Evolutionary conservation across 2,888 invertebrate genomes (phyloP).

Genomic region (Drosophila testacea): DNA sequence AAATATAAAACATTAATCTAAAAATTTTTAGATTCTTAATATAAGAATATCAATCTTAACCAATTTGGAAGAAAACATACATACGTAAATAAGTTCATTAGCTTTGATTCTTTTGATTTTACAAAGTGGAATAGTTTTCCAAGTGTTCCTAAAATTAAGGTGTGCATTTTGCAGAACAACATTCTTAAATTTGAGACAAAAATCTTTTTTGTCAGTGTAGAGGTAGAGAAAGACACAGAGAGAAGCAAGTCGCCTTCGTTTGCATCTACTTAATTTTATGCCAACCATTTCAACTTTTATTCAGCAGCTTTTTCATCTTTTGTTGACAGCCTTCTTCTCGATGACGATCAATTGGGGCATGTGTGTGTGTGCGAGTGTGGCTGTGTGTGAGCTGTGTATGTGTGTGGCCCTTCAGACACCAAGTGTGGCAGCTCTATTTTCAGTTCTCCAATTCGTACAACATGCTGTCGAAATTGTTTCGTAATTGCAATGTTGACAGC

Average conservation of each 20-base stretch:
- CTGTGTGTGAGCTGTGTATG: constrained; percentile 3
- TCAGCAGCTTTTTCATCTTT: constrained; percentile 57
- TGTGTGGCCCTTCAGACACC: background rate
- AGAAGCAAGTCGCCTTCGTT: constrained; percentile 41
- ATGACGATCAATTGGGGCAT: constrained; percentile 49
- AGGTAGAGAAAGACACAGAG: background rate
- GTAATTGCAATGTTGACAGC: constrained; percentile 77
- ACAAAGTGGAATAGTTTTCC: no score
- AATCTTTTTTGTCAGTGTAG: background rate
- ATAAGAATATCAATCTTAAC: no score
- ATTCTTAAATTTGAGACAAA: no score
- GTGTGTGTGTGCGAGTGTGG: constrained; percentile 20
- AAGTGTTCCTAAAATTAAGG: no score
- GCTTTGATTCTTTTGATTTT: no score
- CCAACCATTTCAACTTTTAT: constrained; percentile 73
- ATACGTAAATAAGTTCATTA: no score
- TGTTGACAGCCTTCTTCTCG: constrained; percentile 62
- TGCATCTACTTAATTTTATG: constrained; percentile 76
- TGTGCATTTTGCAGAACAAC: no score
- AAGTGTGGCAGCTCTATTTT: constrained; percentile 40
- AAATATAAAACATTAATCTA: no score
- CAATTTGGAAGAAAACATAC: no score
- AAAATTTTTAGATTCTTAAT: no score
- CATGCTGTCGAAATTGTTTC: constrained; percentile 80
- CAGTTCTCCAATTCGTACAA: constrained; percentile 61